Base-by-base conservation (phyloP, 2,797 vertebrate species). In the Melanogrammus aeglefinus region DNA sequence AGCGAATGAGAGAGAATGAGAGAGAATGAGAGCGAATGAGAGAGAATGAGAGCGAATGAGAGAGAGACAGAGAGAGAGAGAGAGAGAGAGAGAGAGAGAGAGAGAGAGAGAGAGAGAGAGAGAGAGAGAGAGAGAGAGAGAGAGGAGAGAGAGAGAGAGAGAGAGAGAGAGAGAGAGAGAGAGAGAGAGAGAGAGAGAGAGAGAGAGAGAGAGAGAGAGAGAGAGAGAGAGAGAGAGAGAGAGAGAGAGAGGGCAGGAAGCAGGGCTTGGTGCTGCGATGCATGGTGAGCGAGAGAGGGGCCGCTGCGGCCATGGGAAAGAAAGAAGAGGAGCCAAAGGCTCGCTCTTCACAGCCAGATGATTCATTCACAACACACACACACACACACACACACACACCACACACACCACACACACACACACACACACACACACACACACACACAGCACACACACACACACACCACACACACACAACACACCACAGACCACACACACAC, bases 281-380 rank as follows among this genome's bases (percentile, higher is more conserved):
- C 18, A 18, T 57, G 51, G 51, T 57, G 51, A 57, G 51, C 16
- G 51, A n/a, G 51, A 57, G 51, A n/a, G 51, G 33, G 41, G 71
- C 71, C 71, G 27, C 35, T 31, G n/a, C 18, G 71, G 35, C 71
- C 71, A 72, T 31, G 71, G 13, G 29, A 31, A 16, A 36, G 29
- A 72, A 31, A 36, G 71, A 36, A 36, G 13, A 31, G 21, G 51
- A 57, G 51, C 51, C 51, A 57, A 57, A 57, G 47, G 18, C 47
- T 51, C 3, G 16, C 51, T 57, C 51, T 57, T 16, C 51, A 57
- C 51, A 57, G 44, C 44, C 44, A 47, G 13, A 86, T 89, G 89
- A 90, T 88, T 89, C 89, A 90, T 88, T 47, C 47, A 47, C 44
- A 47, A 47, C 44, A 47, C 44, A 47, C 14, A 47, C 44, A 16